These are phyloP conservation scores for Steinernema hermaphroditum DNA, from an alignment of 2,888 invertebrate species.

Conservation along the genomic window DNA sequence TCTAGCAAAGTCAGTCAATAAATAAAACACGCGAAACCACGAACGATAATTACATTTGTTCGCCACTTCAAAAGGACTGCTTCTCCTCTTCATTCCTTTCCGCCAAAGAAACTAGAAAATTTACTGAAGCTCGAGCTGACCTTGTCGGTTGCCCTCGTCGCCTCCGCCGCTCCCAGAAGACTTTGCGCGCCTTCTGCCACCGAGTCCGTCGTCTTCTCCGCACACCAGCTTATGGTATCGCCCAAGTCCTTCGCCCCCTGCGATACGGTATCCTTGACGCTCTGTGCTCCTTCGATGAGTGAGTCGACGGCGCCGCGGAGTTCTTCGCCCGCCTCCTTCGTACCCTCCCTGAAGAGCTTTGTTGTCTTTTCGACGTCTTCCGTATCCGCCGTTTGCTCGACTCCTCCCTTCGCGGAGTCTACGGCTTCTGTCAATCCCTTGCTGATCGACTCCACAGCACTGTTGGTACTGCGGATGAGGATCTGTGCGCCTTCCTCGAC, in stretches of 20 bases:
- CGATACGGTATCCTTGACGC: not conserved
- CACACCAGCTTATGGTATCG: too few relatives aligned
- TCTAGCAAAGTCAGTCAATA: slow-evolving; percentile 7
- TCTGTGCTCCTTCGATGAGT: not conserved
- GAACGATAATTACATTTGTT: slow-evolving; percentile 5
- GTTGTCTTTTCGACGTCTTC: not conserved
- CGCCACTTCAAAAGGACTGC: not conserved
- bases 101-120: not conserved
- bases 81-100: not conserved
- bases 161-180: not conserved
- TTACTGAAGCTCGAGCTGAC: not conserved
- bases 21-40: slow-evolving; percentile 2
- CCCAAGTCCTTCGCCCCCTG: too few relatives aligned
- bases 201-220: not conserved
- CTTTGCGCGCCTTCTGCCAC: not conserved
- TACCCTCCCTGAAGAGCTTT: not conserved
- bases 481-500: not conserved
- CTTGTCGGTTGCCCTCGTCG: not conserved
- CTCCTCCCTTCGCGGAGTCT: not conserved
- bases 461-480: not conserved
- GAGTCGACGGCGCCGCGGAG: not conserved
- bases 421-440: not conserved
- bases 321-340: not conserved
- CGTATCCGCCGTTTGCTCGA: not conserved
- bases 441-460: not conserved